Conservation (phyloP, 2,113 vertebrate genomes). For the Polypterus senegalus region DNA sequence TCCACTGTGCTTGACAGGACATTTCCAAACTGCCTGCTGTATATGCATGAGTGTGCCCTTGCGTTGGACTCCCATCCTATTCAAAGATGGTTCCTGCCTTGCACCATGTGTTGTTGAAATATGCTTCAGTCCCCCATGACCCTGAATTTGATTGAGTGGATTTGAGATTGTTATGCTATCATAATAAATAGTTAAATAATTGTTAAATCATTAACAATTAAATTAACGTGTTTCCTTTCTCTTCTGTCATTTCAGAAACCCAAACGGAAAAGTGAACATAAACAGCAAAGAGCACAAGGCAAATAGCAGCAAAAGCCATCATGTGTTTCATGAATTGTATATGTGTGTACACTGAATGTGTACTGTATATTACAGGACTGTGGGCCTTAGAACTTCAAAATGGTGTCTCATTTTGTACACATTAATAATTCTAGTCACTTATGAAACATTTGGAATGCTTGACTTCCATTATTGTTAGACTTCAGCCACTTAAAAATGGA, state of each 20-base stretch:
- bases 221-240: neutral
- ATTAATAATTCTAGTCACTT: neutral
- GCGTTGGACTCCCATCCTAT: too few relatives aligned
- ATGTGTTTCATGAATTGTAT: neutral
- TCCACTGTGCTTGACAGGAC: too few relatives aligned
- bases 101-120: too few relatives aligned
- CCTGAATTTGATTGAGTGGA: neutral
- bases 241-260: neutral
- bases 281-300: neutral
- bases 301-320: too few relatives aligned
- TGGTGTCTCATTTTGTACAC: too few relatives aligned
- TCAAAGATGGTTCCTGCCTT: too few relatives aligned
- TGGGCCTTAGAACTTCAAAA: too few relatives aligned
- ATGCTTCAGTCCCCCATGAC: too few relatives aligned
- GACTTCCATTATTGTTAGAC: too few relatives aligned
- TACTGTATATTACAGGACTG: neutral
- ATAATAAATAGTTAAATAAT: neutral
- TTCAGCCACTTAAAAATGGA: too few relatives aligned
- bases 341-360: neutral
- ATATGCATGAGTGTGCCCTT: too few relatives aligned
- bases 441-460: neutral
- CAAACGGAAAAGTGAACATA: neutral
- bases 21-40: too few relatives aligned
- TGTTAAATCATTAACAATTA: neutral
- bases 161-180: neutral